These are phyloP conservation scores for Deroplatys truncata DNA, from an alignment of 2,888 invertebrate species.

Conservation along the genomic window DNA sequence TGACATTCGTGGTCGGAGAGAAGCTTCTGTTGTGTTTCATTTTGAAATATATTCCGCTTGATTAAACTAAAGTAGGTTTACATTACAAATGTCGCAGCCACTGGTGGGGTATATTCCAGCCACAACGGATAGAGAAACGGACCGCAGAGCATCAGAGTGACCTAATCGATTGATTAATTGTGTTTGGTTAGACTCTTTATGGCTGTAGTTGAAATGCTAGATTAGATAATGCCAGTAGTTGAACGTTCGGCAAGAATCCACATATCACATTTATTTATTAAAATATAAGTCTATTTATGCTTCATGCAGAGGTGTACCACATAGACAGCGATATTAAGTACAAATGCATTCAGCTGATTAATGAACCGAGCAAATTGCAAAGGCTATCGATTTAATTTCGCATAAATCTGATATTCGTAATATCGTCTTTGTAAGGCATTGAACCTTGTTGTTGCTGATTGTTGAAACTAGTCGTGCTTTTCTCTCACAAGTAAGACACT, in stretches of 20 bases:
- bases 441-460: no score
- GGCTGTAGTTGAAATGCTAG: background rate
- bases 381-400: background rate
- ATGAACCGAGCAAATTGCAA: background rate
- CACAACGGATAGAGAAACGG: background rate
- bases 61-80: background rate
- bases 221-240: background rate
- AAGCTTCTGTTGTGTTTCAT: background rate
- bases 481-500: no score
- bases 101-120: background rate
- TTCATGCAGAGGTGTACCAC: no score
- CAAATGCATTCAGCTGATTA: background rate
- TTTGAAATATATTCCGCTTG: background rate
- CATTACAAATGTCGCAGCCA: background rate
- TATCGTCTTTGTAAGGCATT: background rate
- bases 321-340: background rate
- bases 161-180: background rate
- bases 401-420: background rate
- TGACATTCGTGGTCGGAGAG: background rate
- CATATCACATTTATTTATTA: background rate
- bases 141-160: background rate
- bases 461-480: no score
- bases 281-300: background rate
- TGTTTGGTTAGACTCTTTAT: background rate
- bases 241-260: background rate